Percentiles rank a stretch among this genome's conserved stretches.
Evolutionary conservation across 1,140 invertebrate genomes (phyloP).

Genomic region (Temnothorax curvispinosus): DNA sequence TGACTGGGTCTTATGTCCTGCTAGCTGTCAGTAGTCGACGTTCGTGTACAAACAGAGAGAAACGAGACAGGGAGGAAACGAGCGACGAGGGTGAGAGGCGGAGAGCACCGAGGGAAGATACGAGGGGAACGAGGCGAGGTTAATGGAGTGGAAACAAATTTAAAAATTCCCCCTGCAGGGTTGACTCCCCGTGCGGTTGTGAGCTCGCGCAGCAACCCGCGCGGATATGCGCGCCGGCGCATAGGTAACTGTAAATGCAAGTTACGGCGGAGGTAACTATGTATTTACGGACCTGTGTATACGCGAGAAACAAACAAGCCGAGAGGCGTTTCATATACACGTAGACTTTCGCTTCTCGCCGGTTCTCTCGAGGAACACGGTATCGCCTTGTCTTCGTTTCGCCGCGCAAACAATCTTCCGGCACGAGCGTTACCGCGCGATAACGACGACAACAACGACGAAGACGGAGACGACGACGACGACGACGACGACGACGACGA

Average conservation of each 20-base stretch:
- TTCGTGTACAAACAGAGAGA: conserved; percentile 62
- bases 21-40: conserved; percentile 40
- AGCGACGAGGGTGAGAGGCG: conserved; percentile 11
- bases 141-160: conserved; percentile 81
- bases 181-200: not conserved
- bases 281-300: conserved; percentile 57
- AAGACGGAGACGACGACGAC: conserved; percentile 11
- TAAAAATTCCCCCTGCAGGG: conserved; percentile 68
- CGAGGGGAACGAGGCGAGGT: conserved; percentile 70
- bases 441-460: conserved; percentile 39
- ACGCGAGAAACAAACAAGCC: conserved; percentile 62
- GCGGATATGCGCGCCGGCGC: conserved; percentile 11
- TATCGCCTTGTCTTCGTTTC: conserved; percentile 51
- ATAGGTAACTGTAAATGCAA: conserved; percentile 44
- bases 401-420: conserved; percentile 31
- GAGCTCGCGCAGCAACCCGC: conserved; percentile 3
- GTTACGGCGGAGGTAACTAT: conserved; percentile 7
- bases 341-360: conserved; percentile 33
- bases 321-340: conserved; percentile 30
- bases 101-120: not conserved
- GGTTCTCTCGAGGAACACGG: conserved; percentile 36
- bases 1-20: conserved; percentile 60
- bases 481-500: conserved; percentile 13
- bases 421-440: conserved; percentile 43
- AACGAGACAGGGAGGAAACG: conserved; percentile 38